phyloP scores from a whole-genome alignment of 2,797 vertebrate species.

The Poecilia gillii region DNA sequence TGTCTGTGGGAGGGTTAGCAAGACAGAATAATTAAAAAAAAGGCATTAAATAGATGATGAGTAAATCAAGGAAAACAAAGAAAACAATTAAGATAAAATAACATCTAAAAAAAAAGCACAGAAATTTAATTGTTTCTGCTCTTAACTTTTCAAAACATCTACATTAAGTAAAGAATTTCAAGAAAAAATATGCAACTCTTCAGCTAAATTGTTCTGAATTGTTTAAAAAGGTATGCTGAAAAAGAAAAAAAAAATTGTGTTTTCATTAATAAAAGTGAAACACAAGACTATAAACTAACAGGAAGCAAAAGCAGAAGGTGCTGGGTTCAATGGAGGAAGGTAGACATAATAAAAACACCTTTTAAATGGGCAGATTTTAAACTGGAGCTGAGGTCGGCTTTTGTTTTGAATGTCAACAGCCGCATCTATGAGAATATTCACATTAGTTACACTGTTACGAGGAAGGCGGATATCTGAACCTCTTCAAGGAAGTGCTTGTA shows the following conservation, averaged over 20 bases:
- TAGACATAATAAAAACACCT: conserved; percentile 18
- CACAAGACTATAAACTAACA: conserved; percentile 30
- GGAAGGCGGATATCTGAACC: not conserved
- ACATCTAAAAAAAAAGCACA: not conserved
- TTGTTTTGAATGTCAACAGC: conserved; percentile 5
- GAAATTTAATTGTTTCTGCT: conserved; percentile 8
- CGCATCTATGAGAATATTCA: not conserved
- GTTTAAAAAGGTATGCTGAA: conserved; percentile 42
- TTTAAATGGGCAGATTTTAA: conserved; percentile 4
- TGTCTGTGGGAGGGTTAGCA: conserved; percentile 79
- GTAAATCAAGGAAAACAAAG: not conserved
- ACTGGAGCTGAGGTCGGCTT: not conserved
- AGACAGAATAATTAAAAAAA: not conserved
- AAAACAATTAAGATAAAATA: not conserved
- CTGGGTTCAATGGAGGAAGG: conserved; percentile 8
- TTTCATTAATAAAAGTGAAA: conserved; percentile 58
- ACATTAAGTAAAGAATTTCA: conserved; percentile 22
- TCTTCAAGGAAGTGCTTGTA: not conserved
- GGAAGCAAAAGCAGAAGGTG: conserved; percentile 42
- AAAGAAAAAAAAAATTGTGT: conserved; percentile 38
- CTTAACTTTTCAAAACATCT: conserved; percentile 24
- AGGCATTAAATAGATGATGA: not conserved
- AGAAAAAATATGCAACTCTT: conserved; percentile 44
- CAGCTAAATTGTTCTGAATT: conserved; percentile 20
- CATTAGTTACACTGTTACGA: not conserved